phyloP scores from a whole-genome alignment of 2,888 invertebrate genomes.

The Pycnomerus fuliginosus region DNA sequence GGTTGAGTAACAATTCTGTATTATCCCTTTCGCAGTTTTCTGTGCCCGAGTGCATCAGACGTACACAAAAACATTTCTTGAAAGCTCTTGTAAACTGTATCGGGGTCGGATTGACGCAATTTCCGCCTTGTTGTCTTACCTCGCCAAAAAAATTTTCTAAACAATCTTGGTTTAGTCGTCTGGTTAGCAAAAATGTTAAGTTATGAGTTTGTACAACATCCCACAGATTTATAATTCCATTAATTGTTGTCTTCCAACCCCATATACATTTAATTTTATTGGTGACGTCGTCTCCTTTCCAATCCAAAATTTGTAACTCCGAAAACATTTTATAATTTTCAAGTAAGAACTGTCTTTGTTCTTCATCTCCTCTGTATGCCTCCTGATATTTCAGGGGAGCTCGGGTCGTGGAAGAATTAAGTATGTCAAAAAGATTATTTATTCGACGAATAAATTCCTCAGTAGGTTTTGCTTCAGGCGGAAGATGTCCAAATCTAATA shows the following conservation, averaged over 20 bases:
- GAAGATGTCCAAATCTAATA: slow-evolving; percentile 5
- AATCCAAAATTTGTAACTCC: neutral
- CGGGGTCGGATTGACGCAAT: neutral
- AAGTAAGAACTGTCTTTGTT: neutral
- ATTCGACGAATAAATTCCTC: neutral
- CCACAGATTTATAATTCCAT: neutral
- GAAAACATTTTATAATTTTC: neutral
- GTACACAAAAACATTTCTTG: too few species aligned
- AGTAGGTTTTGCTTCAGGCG: neutral
- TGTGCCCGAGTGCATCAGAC: too few species aligned
- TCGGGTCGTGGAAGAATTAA: neutral
- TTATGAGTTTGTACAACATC: neutral
- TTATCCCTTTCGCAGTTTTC: too few species aligned
- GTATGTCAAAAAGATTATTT: neutral
- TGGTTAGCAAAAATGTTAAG: neutral
- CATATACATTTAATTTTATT: neutral
- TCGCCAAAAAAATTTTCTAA: neutral
- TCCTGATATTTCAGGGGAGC: neutral
- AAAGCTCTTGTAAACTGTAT: too few species aligned
- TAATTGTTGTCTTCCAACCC: neutral
- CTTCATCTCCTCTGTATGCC: neutral
- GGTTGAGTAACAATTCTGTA: too few species aligned
- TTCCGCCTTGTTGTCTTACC: neutral
- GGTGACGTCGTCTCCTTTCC: neutral
- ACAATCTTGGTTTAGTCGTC: neutral